Evolutionary conservation across 1,140 invertebrate genomes (phyloP).

Genomic region (Apis mellifera): Amel_HAv3.1 CM009944.2:4693001-4693500

Average conservation of each 20-base stretch:
- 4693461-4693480: neutral
- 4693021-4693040: conserved; percentile 41
- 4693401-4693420: neutral
- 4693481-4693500: neutral
- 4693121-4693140: neutral
- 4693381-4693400: neutral
- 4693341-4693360: neutral
- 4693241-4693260: neutral
- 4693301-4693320: neutral
- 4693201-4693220: neutral
- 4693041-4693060: neutral
- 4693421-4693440: neutral
- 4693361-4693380: neutral
- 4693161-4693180: neutral
- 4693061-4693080: neutral
- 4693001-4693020: conserved; percentile 21
- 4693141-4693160: fast-evolving
- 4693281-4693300: conserved; percentile 33
- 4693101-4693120: neutral
- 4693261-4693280: neutral
- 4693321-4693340: neutral
- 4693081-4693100: neutral
- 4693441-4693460: too few species aligned
- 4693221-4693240: fast-evolving
- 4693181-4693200: neutral